Base-by-base conservation (phyloP, 2,113 vertebrate species). In the Gallinago jamesoni region DNA sequence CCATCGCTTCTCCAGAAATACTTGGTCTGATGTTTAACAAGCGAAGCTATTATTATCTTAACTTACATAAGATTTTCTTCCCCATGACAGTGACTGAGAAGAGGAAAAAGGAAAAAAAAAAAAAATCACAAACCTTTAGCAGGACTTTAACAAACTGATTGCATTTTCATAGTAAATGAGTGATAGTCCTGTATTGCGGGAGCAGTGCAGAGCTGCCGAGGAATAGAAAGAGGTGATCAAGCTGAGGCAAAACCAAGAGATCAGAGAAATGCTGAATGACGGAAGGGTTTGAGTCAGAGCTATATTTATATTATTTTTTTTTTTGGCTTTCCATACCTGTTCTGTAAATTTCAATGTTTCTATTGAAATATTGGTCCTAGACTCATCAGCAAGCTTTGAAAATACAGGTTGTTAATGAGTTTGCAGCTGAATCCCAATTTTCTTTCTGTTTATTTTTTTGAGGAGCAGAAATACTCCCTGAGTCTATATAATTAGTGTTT, bases 21-120 rank as follows among this genome's bases (percentile, higher is more conserved):
- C 94, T 82, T 64, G 37, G 66, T 84, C 84, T 96, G 89, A 60
- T 91, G 41, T 93, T 91, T 91, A 91, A 89, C 31, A 78, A 95
- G 41, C 2, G 10, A 91, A 96, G 77, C 87, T 95, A 76, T 97
- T 96, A 94, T 94, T 96, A 89, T 79, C 84, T 82, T 87, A 76
- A 93, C 78, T 97, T 95, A 87, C 20, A 30, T 95, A 93, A 96
- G 79, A 48, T 93, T 93, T 94, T 91, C 93, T 91, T 95, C 55
- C 66, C 69, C 7, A 1, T 82, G 43, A 35, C 35, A 82, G 33
- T 6, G 22, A 75, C 14, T 68, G 37, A 90, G 55, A 50, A 90
- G 30, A 35, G 8, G 3, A 5, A 28, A 50, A 47, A 52, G 43
- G 55, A 8, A 28, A 64, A 39, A 48, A 9, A n/a, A 52, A 21